Base-by-base conservation (phyloP, 2,113 vertebrate species). In the Eretmochelys imbricata region DNA sequence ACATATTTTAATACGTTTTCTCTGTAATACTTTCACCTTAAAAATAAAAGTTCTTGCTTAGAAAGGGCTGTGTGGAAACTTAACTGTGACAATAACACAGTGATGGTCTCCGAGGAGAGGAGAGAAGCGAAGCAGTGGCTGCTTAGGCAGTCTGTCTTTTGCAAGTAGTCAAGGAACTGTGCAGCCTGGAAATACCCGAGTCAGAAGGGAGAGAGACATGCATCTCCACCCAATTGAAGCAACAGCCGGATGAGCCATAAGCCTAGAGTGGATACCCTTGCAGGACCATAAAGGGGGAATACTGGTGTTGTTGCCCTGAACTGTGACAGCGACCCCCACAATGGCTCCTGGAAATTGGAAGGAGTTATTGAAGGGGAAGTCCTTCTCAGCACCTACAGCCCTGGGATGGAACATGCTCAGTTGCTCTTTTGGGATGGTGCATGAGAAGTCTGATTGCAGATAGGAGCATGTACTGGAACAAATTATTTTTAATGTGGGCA, bases 391-490 rank as follows among this genome's bases (percentile, higher is more conserved):
- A 76, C 5, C 42, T 13, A 69, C 42, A 76, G 42, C 42, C 20
- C 11, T 27, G 10, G 11, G 5, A 76, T 42, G 35, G 5, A 42
- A 42, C 20, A 76, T 25, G 38, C 38, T 76, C 38, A 76, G 9
- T 76, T 76, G 72, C 38, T 46, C 22, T 76, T 76, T 76, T 46
- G 4, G 35, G 75, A 75, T 69, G 75, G 84, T 81, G 88, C 93
- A 95, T 93, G 87, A 85, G 72, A 87, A 96, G 90, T 95, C 92
- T 93, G 92, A 90, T 93, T 96, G 95, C 84, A 94, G 90, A 13
- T 95, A 85, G 96, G 87, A 92, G 87, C 94, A 51, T 94, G 89
- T 93, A 86, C 12, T 96, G 53, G 20, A 75, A 75, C 20, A 27
- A 8, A 0, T 2, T 20, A 8, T 65, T 46, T 42, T 91, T 57